phyloP scores from a whole-genome alignment of 1,140 invertebrate species.

The Phymorhynchus buccinoides region DNA sequence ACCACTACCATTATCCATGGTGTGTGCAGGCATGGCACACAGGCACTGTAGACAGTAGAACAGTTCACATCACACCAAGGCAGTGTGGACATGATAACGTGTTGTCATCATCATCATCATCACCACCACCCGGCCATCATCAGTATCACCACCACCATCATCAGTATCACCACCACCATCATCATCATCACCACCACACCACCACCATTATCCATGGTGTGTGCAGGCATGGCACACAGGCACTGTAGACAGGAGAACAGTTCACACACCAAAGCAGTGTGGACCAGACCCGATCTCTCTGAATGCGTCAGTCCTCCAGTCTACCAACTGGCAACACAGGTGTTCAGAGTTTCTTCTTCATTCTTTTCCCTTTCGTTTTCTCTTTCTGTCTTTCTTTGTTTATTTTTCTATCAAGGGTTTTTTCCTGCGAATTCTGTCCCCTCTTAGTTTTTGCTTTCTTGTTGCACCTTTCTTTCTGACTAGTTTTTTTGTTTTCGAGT shows the following conservation, averaged over 20 bases:
- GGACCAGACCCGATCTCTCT: constrained; percentile 52
- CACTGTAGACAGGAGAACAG: constrained; percentile 33
- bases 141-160: not conserved
- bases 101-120: constrained; percentile 11
- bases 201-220: no score
- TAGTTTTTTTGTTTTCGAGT: not conserved
- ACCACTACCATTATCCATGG: no score
- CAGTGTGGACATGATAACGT: constrained; percentile 36
- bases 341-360: not conserved
- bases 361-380: no score
- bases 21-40: constrained; percentile 33
- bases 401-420: not conserved
- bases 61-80: constrained; percentile 33
- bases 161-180: not conserved
- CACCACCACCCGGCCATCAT: not conserved
- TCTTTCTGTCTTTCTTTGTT: no score
- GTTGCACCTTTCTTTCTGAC: not conserved
- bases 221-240: constrained; percentile 37
- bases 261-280: constrained; percentile 39
- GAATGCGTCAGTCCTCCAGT: constrained; percentile 49
- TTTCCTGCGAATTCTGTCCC: not conserved
- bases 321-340: constrained; percentile 1
- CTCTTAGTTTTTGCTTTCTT: not conserved
- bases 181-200: no score
- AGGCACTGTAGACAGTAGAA: constrained; percentile 36